phyloP scores from a whole-genome alignment of 2,888 invertebrate species.

The Mythimna lalbum region DNA sequence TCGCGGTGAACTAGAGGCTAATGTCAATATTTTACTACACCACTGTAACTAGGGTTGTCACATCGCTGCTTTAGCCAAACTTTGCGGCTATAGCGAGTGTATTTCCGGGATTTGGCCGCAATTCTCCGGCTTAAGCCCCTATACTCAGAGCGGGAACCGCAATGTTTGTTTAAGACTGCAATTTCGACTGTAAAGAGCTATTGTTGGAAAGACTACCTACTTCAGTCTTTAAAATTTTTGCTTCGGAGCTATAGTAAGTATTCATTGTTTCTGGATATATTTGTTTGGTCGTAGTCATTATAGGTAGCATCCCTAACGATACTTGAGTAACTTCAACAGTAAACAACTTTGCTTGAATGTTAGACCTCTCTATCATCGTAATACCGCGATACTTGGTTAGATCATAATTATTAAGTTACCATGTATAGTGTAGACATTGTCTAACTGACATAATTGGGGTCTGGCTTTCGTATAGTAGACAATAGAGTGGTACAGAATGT shows the following conservation, averaged over 20 bases:
- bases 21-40: slow-evolving; percentile 77
- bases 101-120: slow-evolving; percentile 43
- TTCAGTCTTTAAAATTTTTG: slow-evolving; percentile 35
- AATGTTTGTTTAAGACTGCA: slow-evolving; percentile 56
- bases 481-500: slow-evolving; percentile 2
- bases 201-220: slow-evolving; percentile 35
- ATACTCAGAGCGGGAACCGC: slow-evolving; percentile 41
- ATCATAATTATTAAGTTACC: slow-evolving; percentile 38
- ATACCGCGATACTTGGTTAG: slow-evolving; percentile 20
- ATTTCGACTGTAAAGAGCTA: slow-evolving; percentile 50
- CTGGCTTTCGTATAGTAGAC: not conserved
- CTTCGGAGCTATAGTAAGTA: slow-evolving; percentile 4
- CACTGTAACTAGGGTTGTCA: slow-evolving; percentile 51
- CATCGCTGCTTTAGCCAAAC: slow-evolving; percentile 34
- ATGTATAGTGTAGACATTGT: slow-evolving; percentile 12
- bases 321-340: slow-evolving; percentile 61
- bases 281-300: not conserved
- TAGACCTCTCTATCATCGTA: slow-evolving; percentile 43
- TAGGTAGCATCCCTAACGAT: slow-evolving; percentile 52
- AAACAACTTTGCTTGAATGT: slow-evolving; percentile 66
- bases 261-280: not conserved
- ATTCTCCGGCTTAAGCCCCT: slow-evolving; percentile 37
- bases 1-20: slow-evolving; percentile 69
- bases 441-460: slow-evolving; percentile 7
- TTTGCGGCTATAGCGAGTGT: slow-evolving; percentile 22